Evolutionary conservation across 2,888 invertebrate species (phyloP).

Genomic region (Tigriopus californicus): DNA sequence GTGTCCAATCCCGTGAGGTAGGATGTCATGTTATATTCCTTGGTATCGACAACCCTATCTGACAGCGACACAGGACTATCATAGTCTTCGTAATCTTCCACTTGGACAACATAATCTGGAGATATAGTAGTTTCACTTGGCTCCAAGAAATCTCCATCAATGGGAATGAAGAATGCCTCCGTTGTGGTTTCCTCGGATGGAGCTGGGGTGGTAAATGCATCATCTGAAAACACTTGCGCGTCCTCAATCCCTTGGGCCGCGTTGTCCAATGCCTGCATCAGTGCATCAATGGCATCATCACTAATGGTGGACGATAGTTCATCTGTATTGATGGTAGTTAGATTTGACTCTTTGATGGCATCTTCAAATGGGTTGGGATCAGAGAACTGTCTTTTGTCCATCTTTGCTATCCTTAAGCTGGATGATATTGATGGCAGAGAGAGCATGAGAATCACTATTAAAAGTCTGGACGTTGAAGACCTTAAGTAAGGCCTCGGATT

Average conservation of each 20-base stretch:
- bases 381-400: not conserved
- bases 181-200: constrained; percentile 2
- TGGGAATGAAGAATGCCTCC: not conserved
- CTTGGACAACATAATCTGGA: too few species aligned
- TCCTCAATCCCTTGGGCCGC: not conserved
- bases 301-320: not conserved
- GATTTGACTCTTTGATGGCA: not conserved
- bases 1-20: constrained; percentile 3
- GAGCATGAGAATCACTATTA: too few species aligned
- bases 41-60: not conserved
- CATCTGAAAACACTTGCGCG: not conserved
- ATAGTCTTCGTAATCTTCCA: too few species aligned
- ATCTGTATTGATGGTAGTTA: not conserved
- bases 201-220: not conserved
- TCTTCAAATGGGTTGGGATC: not conserved
- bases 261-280: not conserved
- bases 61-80: too few species aligned
- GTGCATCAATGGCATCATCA: constrained; percentile 1
- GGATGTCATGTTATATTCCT: constrained; percentile 8
- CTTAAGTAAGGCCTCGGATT: too few species aligned
- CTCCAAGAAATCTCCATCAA: not conserved
- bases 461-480: too few species aligned
- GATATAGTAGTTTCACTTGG: too few species aligned
- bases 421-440: not conserved
- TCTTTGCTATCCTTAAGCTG: not conserved